Base-by-base conservation (phyloP, 35 echinoderm and acorn worm species). In the Lytechinus pictus region DNA sequence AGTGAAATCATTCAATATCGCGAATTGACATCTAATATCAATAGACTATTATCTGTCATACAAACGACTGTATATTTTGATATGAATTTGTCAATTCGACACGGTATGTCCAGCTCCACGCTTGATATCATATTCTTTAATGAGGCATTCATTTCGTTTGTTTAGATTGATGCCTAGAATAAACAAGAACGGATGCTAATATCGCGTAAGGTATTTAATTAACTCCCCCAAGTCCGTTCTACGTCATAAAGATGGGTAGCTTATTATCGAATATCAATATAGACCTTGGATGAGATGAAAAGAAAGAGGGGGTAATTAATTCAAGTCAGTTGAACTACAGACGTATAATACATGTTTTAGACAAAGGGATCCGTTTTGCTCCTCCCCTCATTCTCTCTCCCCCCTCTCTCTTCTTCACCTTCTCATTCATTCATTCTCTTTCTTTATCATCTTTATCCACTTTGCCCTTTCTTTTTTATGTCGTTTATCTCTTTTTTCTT, bases 231-330 rank as follows among this genome's bases (percentile, higher is more conserved):
- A 90, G 28, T 54, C 88, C 88, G 28, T 51, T 90, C 28, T 90
- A 52, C 88, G 11, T 29, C 16, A 90, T 10, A 54, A 54, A 52
- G 29, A 90, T 51, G 28, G 88, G 52, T 33, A 90, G 66, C 16
- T 90, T 52, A 90, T 90, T 90, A 90, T 90, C 88, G 88, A 27
- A 90, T 27, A 90, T 90, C 88, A 6, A 90, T 90, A 44, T 2
- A 90, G 52, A 90, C 88, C 88, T 90, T 52, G 88, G 52, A 29
- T 12, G 9, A 12, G 88, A 54, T 13, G 88, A 44, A 79, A 53
- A 53, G 87, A 89, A 89, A 44, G n/a, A 90, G 24, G 27, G 33
- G 88, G 52, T 52, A 52, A 90, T 90, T 90, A 90, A 90, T 90
- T 90, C 88, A 90, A 52, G 52, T 54, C 28, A 4, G 88, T 51